These are phyloP conservation scores for Eidolon helvum DNA, from an alignment of 2,113 vertebrate species.

Conservation along the genomic window DNA sequence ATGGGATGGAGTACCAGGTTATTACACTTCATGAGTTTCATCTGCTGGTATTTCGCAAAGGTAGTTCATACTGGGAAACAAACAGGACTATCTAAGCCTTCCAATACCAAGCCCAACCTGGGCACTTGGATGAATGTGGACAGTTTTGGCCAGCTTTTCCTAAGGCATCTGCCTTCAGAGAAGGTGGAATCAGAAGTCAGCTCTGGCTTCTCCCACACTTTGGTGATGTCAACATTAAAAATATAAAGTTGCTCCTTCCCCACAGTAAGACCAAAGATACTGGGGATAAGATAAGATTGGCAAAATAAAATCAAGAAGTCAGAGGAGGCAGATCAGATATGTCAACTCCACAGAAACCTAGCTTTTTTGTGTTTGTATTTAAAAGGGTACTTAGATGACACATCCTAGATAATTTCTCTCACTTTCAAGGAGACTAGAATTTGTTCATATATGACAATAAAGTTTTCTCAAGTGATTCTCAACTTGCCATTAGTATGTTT, in stretches of 20 bases:
- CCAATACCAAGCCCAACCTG: neutral
- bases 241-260: neutral
- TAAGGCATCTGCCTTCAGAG: neutral
- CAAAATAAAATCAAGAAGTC: conserved; percentile 45
- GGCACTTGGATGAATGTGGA: neutral
- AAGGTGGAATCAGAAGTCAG: conserved; percentile 1
- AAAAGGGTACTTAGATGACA: neutral
- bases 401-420: neutral
- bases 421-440: conserved; percentile 2
- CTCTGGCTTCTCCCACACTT: neutral
- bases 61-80: neutral
- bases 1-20: neutral
- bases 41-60: neutral
- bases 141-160: neutral
- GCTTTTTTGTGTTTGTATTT: neutral
- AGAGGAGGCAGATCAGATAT: neutral
- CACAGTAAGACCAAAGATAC: neutral
- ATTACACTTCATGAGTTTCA: neutral
- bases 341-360: neutral
- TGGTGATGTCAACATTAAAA: neutral
- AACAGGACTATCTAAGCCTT: neutral
- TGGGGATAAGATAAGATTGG: neutral
- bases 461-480: conserved; percentile 17
- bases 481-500: neutral
- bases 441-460: conserved; percentile 28